Evolutionary conservation across 2,888 invertebrate genomes (phyloP).

Genomic region (Proisotoma minuta): DNA sequence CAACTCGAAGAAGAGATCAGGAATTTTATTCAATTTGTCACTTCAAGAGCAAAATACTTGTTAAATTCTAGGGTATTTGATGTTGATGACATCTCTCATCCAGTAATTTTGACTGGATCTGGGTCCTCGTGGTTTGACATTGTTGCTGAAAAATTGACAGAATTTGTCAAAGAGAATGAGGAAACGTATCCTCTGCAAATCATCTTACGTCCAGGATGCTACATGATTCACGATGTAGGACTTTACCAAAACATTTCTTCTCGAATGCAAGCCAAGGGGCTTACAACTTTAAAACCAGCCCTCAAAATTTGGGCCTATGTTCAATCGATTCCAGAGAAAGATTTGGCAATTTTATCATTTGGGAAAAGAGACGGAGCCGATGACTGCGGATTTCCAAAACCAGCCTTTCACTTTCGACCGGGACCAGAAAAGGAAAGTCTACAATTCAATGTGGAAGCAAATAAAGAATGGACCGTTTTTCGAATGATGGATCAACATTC

Average conservation of each 20-base stretch:
- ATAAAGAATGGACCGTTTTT: slow-evolving; percentile 24
- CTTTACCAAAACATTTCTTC: slow-evolving; percentile 25
- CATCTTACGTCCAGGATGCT: slow-evolving; percentile 40
- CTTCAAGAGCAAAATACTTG: slow-evolving; percentile 11
- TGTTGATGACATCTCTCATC: slow-evolving; percentile 9
- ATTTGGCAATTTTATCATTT: slow-evolving; percentile 31
- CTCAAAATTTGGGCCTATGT: slow-evolving; percentile 40
- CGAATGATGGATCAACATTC: slow-evolving; percentile 44
- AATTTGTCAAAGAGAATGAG: slow-evolving; percentile 1
- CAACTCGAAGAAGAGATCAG: slow-evolving; percentile 20
- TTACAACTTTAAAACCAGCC: slow-evolving; percentile 23
- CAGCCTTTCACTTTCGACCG: slow-evolving; percentile 28
- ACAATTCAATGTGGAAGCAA: not conserved
- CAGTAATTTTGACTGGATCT: slow-evolving; percentile 32
- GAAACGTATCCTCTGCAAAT: slow-evolving; percentile 16
- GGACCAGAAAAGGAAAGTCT: not conserved
- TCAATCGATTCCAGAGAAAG: slow-evolving; percentile 36
- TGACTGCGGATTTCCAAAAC: slow-evolving; percentile 37
- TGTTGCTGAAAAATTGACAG: slow-evolving; percentile 37
- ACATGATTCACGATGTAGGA: slow-evolving; percentile 32
- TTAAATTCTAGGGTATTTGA: not conserved
- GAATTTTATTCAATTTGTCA: slow-evolving; percentile 15
- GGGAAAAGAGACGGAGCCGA: slow-evolving; percentile 33
- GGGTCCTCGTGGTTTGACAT: slow-evolving; percentile 43
- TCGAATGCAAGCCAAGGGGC: slow-evolving; percentile 20